Percentiles rank a stretch among this genome's conserved stretches.
Conservation (phyloP, 1,140 invertebrate genomes). For the Cotesia vestalis region DNA sequence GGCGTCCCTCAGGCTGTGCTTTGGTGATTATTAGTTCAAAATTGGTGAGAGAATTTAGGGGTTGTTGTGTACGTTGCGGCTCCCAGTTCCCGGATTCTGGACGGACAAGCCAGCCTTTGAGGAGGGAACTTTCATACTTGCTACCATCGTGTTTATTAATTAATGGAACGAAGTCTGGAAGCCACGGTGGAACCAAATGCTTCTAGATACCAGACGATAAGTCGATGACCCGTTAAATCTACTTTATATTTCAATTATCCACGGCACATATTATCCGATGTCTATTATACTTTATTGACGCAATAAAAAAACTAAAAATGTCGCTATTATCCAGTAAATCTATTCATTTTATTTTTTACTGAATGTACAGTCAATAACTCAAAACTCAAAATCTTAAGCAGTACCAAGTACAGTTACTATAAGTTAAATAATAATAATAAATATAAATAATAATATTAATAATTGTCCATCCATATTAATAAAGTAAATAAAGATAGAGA, state of each 20-base stretch:
- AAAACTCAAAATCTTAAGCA: constrained; percentile 20
- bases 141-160: constrained; percentile 45
- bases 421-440: not conserved
- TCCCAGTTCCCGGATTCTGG: too few species aligned
- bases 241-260: not conserved
- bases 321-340: too few species aligned
- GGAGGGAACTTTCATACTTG: not conserved
- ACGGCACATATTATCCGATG: too few species aligned
- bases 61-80: constrained; percentile 1
- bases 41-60: constrained; percentile 30
- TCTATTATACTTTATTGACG: too few species aligned
- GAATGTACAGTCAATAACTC: too few species aligned
- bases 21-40: constrained; percentile 36
- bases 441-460: not conserved
- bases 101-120: constrained; percentile 13
- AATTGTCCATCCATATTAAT: not conserved
- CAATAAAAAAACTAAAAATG: too few species aligned
- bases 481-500: not conserved
- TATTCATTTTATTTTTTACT: too few species aligned
- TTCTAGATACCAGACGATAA: constrained; percentile 21
- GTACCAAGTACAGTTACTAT: not conserved
- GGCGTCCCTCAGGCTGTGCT: constrained; percentile 20
- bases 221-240: constrained; percentile 22
- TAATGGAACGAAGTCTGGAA: constrained; percentile 39
- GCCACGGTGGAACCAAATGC: constrained; percentile 40